phyloP scores from a whole-genome alignment of 2,888 invertebrate genomes.

The Diarsia dahlii region DNA sequence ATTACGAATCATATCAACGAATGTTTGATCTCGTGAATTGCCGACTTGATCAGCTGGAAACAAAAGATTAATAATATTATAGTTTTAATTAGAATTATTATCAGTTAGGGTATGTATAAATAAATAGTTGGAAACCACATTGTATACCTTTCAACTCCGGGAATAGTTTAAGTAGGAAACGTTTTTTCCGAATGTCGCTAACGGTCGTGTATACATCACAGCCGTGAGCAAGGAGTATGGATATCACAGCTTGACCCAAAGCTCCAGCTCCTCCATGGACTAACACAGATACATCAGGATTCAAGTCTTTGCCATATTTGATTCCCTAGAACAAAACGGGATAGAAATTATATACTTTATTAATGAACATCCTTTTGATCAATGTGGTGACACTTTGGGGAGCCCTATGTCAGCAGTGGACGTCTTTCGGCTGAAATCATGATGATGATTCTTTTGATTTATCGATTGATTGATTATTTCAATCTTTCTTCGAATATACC shows the following conservation, averaged over 20 bases:
- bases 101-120: not conserved
- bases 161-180: constrained; percentile 77
- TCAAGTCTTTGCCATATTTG: constrained; percentile 52
- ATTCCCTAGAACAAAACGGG: constrained; percentile 63
- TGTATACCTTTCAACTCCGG: constrained; percentile 76
- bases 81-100: not conserved
- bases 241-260: constrained; percentile 74
- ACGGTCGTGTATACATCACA: constrained; percentile 82
- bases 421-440: no score
- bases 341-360: not conserved
- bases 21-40: constrained; percentile 26
- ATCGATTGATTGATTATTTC: not conserved
- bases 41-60: constrained; percentile 79
- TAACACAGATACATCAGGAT: constrained; percentile 59
- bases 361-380: no score
- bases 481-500: not conserved
- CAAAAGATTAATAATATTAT: not conserved
- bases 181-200: constrained; percentile 77
- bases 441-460: no score
- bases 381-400: no score
- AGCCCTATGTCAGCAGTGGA: no score
- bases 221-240: constrained; percentile 66
- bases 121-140: not conserved
- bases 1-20: constrained; percentile 20
- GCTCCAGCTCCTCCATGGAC: constrained; percentile 76